Percentiles rank a stretch among this genome's conserved stretches.
These are phyloP conservation scores for Thereva nobilitata DNA, from an alignment of 2,888 invertebrate species.

Conservation along the genomic window DNA sequence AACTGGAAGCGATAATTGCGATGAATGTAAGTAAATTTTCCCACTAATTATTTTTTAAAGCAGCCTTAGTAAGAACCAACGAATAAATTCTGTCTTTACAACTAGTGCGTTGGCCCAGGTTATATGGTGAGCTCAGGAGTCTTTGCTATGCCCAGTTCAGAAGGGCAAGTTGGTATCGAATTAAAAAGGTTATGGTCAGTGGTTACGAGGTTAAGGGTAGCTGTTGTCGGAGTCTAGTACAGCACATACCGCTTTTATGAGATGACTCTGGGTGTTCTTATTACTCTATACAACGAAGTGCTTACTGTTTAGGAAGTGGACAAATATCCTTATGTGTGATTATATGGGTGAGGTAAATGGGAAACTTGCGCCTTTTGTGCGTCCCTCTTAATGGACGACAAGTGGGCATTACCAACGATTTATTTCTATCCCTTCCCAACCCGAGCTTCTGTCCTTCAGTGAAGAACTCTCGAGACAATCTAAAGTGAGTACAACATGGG, in stretches of 20 bases:
- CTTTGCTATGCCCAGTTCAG: constrained; percentile 21
- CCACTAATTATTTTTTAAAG: constrained; percentile 38
- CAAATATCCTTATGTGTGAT: constrained; percentile 34
- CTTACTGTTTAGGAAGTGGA: constrained; percentile 4
- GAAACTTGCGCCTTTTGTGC: constrained; percentile 40
- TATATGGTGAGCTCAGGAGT: constrained; percentile 1
- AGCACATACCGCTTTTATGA: constrained; percentile 17
- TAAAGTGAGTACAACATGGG: too few relatives aligned
- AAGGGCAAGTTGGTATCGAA: constrained; percentile 7
- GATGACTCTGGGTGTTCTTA: constrained; percentile 18
- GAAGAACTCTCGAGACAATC: too few relatives aligned
- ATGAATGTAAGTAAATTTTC: constrained; percentile 62
- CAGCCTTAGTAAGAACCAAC: too few relatives aligned
- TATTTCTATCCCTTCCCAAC: constrained; percentile 39
- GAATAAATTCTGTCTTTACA: background rate
- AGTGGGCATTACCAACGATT: constrained; percentile 44
- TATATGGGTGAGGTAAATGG: constrained; percentile 39
- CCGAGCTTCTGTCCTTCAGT: background rate
- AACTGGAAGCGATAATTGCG: constrained; percentile 71
- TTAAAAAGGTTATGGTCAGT: constrained; percentile 29
- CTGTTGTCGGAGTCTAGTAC: constrained; percentile 1
- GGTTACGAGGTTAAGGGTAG: constrained; percentile 9
- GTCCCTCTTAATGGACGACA: constrained; percentile 42
- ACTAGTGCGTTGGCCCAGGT: background rate
- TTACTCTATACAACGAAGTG: constrained; percentile 8